Conservation (phyloP, 2,797 vertebrate species). For the Premnoplex brunnescens region DNA sequence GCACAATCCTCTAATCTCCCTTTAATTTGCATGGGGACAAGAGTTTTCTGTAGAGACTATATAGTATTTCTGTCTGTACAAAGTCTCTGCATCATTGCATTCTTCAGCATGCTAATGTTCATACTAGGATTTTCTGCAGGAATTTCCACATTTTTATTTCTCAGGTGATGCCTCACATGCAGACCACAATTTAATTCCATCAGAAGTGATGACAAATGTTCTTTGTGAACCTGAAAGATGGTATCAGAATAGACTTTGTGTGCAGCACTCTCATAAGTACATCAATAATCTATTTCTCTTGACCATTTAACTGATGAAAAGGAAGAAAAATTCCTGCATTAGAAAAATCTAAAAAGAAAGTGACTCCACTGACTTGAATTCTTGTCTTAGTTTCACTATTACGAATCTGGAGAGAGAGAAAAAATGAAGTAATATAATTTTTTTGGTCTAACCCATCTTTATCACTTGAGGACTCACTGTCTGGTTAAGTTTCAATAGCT, state of each 20-base stretch:
- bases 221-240: conserved; percentile 26
- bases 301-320: neutral
- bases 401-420: neutral
- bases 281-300: conserved; percentile 25
- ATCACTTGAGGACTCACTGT: neutral
- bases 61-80: neutral
- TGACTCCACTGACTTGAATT: neutral
- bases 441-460: neutral
- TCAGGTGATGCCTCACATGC: neutral
- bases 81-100: neutral
- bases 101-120: conserved; percentile 32
- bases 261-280: neutral
- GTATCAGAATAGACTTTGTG: conserved; percentile 21
- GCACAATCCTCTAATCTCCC: neutral
- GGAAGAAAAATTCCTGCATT: neutral
- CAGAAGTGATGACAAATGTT: conserved; percentile 44
- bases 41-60: neutral
- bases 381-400: neutral
- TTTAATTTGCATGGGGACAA: conserved; percentile 11
- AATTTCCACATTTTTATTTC: conserved; percentile 34
- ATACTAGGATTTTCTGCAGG: conserved; percentile 9
- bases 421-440: neutral
- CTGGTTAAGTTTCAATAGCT: neutral
- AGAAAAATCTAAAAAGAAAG: conserved; percentile 1
- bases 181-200: conserved; percentile 30